Percentiles rank a stretch among this genome's conserved stretches.
Evolutionary conservation across 2,888 invertebrate genomes (phyloP).

Genomic region (Noctuana brunneofusca): DNA sequence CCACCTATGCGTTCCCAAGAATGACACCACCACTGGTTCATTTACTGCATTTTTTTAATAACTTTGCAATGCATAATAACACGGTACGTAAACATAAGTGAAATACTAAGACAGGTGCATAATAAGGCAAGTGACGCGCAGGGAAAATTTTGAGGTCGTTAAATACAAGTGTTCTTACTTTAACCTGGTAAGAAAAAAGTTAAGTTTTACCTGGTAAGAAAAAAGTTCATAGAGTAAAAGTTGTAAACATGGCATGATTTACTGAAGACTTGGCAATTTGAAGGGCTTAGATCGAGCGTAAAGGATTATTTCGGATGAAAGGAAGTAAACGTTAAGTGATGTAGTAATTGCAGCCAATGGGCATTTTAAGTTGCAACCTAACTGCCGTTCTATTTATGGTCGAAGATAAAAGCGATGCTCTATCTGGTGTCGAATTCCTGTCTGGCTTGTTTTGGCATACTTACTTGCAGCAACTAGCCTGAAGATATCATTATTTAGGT

Average conservation of each 20-base stretch:
- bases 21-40: slow-evolving; percentile 12
- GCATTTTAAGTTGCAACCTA: too few species aligned
- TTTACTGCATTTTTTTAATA: slow-evolving; percentile 28
- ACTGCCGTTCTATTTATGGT: too few species aligned
- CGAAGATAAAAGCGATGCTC: neutral
- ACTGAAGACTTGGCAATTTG: neutral
- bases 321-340: too few species aligned
- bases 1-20: slow-evolving; percentile 29
- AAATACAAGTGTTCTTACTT: neutral
- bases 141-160: neutral
- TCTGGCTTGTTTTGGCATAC: neutral
- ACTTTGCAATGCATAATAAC: slow-evolving; percentile 20
- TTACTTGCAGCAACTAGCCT: too few species aligned
- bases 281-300: neutral
- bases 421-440: neutral
- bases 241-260: neutral
- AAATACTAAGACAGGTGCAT: neutral
- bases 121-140: neutral
- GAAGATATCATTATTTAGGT: too few species aligned
- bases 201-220: neutral
- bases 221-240: neutral
- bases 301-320: too few species aligned
- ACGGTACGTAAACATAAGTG: neutral
- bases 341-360: neutral
- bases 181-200: neutral